Percentiles rank a stretch among this genome's conserved stretches.
Evolutionary conservation across 2,113 vertebrate species (phyloP).

Genomic region (Meleagris gallopavo): DNA sequence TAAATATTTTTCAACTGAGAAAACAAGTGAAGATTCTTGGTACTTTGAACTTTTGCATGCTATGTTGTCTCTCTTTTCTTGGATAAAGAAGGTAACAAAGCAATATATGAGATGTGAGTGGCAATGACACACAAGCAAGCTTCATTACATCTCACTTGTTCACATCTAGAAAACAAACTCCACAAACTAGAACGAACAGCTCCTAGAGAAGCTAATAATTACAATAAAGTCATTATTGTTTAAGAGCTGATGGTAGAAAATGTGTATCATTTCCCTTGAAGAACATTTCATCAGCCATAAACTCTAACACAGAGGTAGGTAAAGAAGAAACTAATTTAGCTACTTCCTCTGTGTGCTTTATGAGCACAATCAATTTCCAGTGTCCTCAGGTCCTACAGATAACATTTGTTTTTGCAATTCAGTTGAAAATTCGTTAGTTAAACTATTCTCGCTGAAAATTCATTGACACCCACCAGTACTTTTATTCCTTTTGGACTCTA

Average conservation of each 20-base stretch:
- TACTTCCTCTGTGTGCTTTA: not conserved
- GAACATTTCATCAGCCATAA: conserved; percentile 8
- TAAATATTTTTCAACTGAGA: not conserved
- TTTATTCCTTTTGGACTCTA: not conserved
- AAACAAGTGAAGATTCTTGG: not conserved
- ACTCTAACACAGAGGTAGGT: not conserved
- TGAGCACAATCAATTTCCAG: not conserved
- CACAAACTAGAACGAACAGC: not conserved
- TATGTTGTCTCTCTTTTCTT: not conserved
- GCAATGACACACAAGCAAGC: not conserved
- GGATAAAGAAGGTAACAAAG: not conserved
- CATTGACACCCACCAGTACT: not conserved
- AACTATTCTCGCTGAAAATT: not conserved
- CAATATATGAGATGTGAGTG: not conserved
- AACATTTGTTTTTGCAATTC: conserved; percentile 23
- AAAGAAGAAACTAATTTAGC: conserved; percentile 26
- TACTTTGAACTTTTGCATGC: not conserved
- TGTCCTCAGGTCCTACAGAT: conserved; percentile 6
- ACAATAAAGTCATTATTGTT: conserved; percentile 25
- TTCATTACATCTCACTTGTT: not conserved
- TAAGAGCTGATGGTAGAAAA: not conserved
- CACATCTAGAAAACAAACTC: not conserved
- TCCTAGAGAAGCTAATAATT: not conserved
- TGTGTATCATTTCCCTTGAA: not conserved
- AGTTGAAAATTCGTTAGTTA: conserved; percentile 37